Percentiles rank a stretch among this genome's conserved stretches.
These are phyloP conservation scores for Euzophera pinguis DNA, from an alignment of 2,888 invertebrate species.

Conservation along the genomic window DNA sequence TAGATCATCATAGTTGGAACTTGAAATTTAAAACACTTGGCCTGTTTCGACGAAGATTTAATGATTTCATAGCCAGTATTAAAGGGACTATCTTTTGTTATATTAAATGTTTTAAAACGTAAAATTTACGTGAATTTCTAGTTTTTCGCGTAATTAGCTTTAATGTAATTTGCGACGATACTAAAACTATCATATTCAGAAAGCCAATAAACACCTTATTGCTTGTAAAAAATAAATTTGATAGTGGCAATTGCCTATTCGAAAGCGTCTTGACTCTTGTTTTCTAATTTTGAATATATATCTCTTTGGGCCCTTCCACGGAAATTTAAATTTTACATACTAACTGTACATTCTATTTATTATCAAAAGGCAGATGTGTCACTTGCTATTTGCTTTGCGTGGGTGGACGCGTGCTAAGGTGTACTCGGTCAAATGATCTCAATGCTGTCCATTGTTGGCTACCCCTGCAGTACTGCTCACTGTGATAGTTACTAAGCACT, in stretches of 20 bases:
- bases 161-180: too few relatives aligned
- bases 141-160: too few relatives aligned
- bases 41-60: background rate
- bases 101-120: background rate
- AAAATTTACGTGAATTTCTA: too few relatives aligned
- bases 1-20: constrained; percentile 26
- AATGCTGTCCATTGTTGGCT: constrained; percentile 65
- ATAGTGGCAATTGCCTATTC: too few relatives aligned
- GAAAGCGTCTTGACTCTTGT: too few relatives aligned
- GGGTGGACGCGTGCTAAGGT: constrained; percentile 60
- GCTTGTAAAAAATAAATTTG: too few relatives aligned
- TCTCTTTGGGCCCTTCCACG: background rate
- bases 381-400: constrained; percentile 72
- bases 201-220: too few relatives aligned
- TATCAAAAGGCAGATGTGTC: constrained; percentile 68
- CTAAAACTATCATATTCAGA: too few relatives aligned
- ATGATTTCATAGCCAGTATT: background rate
- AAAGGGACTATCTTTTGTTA: background rate
- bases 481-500: constrained; percentile 44
- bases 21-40: constrained; percentile 7
- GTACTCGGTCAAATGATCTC: constrained; percentile 65
- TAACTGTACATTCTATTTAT: constrained; percentile 43
- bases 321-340: constrained; percentile 20
- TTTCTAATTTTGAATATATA: background rate
- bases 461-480: constrained; percentile 54